phyloP scores from a whole-genome alignment of 2,113 vertebrate genomes.

The Neolamprologus longior region DNA sequence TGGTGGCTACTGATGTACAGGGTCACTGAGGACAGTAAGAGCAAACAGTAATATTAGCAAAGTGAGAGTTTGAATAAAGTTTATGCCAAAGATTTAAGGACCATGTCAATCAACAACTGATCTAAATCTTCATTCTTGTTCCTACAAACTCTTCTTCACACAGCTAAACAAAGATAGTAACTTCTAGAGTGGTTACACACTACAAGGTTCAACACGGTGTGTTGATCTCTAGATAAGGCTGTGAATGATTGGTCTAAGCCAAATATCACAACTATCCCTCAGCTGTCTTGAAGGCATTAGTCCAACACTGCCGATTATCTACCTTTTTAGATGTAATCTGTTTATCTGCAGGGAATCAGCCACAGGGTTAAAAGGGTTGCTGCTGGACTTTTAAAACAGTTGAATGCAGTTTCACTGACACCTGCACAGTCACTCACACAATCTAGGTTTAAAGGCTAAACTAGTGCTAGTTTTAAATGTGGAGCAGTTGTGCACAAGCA shows the following conservation, averaged over 20 bases:
- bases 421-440: background rate
- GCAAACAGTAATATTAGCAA: background rate
- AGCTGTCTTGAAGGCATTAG: background rate
- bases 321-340: background rate
- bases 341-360: background rate
- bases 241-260: background rate
- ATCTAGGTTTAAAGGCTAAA: background rate
- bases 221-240: background rate
- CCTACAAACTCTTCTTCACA: background rate
- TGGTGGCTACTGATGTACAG: conserved; percentile 46
- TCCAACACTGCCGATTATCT: background rate
- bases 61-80: background rate
- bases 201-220: background rate
- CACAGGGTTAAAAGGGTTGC: background rate
- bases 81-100: background rate
- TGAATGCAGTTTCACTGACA: background rate
- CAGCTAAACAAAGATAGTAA: background rate
- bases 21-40: conserved; percentile 21
- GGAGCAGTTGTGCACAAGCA: background rate
- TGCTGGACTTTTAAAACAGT: background rate
- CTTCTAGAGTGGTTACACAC: background rate
- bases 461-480: background rate
- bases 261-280: background rate
- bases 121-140: background rate
- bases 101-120: background rate